Base-by-base conservation (phyloP, 2,113 vertebrate genomes). In the Tychaedon coryphoeus region DNA sequence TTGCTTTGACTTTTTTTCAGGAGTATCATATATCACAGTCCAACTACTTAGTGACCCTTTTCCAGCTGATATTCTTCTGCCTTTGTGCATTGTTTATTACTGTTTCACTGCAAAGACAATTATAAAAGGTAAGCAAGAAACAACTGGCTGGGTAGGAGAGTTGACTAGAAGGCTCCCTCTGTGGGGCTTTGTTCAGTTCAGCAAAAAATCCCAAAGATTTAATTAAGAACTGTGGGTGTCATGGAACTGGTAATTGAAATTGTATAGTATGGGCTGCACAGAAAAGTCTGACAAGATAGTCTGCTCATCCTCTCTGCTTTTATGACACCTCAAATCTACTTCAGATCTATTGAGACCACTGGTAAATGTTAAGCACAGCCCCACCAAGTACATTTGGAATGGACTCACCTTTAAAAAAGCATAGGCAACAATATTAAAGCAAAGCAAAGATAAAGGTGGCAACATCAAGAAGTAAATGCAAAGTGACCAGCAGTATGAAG, bases 21-120 rank as follows among this genome's bases (percentile, higher is more conserved):
- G 66, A 85, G 86, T 94, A 86, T 96, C 97, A 95, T 97, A 94
- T 84, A 97, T 98, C 98, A 97, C 94, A 93, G 75, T 93, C 93
- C 72, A 80, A 91, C 93, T 94, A 87, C 95, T 51, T 88, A 75
- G 85, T 87, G 94, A 93, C 90, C 84, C 56, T 96, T 85, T 92
- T 96, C 84, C 7, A 31, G 83, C 65, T 38, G 62, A 24, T 64
- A 61, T 43, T 94, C 66, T 93, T 61, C 60, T 92, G 85, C 51
- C 25, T 92, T 79, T 91, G 16, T 86, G 70, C 33, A 56, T 51
- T 88, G 73, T 91, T 92, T 88, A 33, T 86, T 76, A 70, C 34
- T 73, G 6, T 72, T 91, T 80, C 40, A 38, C 53, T 77, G 58
- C 54, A 62, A 72, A 94, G 67, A 50, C 71, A 80, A 20, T 36